These are phyloP conservation scores for Drosophila sturtevanti DNA, from an alignment of 1,140 invertebrate genomes.

Conservation along the genomic window DNA sequence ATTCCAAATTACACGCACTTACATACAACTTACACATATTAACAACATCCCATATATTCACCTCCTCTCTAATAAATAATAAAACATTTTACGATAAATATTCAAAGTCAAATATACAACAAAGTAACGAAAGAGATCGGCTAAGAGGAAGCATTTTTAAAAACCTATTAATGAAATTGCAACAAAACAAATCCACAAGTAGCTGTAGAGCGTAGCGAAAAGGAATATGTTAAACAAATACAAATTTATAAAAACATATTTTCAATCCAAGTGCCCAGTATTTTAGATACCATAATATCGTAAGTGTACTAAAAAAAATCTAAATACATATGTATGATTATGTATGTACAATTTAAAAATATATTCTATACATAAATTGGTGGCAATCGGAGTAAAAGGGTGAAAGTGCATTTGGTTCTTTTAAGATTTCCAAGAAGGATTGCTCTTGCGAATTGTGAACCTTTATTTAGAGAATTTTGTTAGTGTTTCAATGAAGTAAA, in stretches of 20 bases:
- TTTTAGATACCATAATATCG: slow-evolving; percentile 27
- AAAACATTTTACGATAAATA: slow-evolving; percentile 28
- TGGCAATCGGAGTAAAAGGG: not conserved
- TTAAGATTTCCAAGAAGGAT: not conserved
- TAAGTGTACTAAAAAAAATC: slow-evolving; percentile 28
- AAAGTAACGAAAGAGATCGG: slow-evolving; percentile 44
- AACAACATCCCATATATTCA: slow-evolving; percentile 24
- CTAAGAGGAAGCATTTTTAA: slow-evolving; percentile 25
- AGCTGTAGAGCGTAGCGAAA: slow-evolving; percentile 40
- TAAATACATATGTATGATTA: slow-evolving; percentile 1
- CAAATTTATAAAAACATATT: slow-evolving; percentile 37
- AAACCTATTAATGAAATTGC: slow-evolving; percentile 46
- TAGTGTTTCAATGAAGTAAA: not conserved
- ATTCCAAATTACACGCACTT: slow-evolving; percentile 35
- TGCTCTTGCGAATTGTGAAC: not conserved
- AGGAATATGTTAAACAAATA: slow-evolving; percentile 53
- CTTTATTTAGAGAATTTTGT: not conserved
- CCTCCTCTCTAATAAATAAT: slow-evolving; percentile 52
- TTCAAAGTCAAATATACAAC: slow-evolving; percentile 43
- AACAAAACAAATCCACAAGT: slow-evolving; percentile 71
- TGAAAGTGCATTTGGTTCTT: not conserved
- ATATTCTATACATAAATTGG: not conserved
- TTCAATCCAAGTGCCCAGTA: slow-evolving; percentile 30
- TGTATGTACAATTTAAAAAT: not conserved
- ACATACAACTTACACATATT: slow-evolving; percentile 41